Conservation (phyloP, 2,888 invertebrate genomes). For the Mechanitis messenoides region DNA sequence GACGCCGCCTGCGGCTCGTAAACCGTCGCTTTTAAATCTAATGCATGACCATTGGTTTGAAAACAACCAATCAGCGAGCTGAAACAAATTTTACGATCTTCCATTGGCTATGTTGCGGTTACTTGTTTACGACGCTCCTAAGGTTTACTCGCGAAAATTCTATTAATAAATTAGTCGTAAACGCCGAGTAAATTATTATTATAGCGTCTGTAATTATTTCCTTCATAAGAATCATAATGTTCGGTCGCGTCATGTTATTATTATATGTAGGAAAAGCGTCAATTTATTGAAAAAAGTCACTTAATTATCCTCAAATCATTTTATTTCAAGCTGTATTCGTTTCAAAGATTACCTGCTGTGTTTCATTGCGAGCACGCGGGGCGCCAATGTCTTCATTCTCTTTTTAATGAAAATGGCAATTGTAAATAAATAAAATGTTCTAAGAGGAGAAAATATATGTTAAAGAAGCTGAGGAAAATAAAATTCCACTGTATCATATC, state of each 20-base stretch:
- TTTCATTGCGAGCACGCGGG: slow-evolving; percentile 55
- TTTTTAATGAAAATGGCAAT: slow-evolving; percentile 25
- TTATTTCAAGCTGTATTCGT: slow-evolving; percentile 19
- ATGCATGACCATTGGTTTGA: slow-evolving; percentile 61
- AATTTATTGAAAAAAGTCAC: neutral
- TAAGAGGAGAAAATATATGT: neutral
- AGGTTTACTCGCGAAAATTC: slow-evolving; percentile 74
- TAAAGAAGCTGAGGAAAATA: neutral
- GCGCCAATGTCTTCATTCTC: slow-evolving; percentile 63
- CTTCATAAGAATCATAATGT: slow-evolving; percentile 67
- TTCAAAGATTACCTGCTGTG: slow-evolving; percentile 48
- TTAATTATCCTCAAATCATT: slow-evolving; percentile 13
- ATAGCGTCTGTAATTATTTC: slow-evolving; percentile 69
- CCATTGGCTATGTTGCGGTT: slow-evolving; percentile 66
- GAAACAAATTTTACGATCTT: slow-evolving; percentile 63
- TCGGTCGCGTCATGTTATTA: slow-evolving; percentile 37
- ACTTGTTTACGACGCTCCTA: slow-evolving; percentile 71
- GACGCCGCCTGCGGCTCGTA: slow-evolving; percentile 67
- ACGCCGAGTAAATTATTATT: slow-evolving; percentile 67
- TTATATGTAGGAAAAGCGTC: no score
- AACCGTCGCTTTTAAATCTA: slow-evolving; percentile 73
- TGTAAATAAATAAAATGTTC: neutral
- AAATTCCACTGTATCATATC: neutral
- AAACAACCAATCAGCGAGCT: slow-evolving; percentile 60
- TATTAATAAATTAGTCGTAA: slow-evolving; percentile 76